Percentiles rank a stretch among this genome's conserved stretches.
Conservation (phyloP, 2,888 invertebrate genomes). For the Chironomus tentans region DNA sequence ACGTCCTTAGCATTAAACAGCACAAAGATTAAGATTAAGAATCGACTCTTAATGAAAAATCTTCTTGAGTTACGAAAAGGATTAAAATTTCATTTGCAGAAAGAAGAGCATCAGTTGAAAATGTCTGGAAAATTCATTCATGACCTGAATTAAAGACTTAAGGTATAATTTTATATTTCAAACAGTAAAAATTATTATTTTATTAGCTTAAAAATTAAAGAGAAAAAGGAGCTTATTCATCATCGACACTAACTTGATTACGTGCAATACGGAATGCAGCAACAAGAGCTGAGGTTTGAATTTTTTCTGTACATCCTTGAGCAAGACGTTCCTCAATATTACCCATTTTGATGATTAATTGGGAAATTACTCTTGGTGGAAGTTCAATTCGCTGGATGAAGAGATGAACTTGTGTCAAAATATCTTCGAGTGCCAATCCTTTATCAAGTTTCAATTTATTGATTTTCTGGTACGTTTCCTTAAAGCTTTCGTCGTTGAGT, state of each 20-base stretch:
- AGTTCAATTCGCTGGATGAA: slow-evolving; percentile 89
- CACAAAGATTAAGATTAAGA: too few species aligned
- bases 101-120: too few species aligned
- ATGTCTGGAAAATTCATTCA: too few species aligned
- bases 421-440: slow-evolving; percentile 88
- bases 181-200: too few species aligned
- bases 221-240: not conserved
- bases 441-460: slow-evolving; percentile 77
- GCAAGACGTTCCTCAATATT: slow-evolving; percentile 81
- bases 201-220: too few species aligned
- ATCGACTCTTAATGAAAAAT: too few species aligned
- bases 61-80: too few species aligned
- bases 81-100: too few species aligned
- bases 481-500: slow-evolving; percentile 67
- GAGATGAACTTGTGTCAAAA: slow-evolving; percentile 81
- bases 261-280: slow-evolving; percentile 77
- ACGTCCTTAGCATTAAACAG: too few species aligned
- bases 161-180: too few species aligned
- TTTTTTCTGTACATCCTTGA: slow-evolving; percentile 78
- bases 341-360: slow-evolving; percentile 77
- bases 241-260: slow-evolving; percentile 42
- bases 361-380: slow-evolving; percentile 66
- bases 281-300: slow-evolving; percentile 82
- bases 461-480: slow-evolving; percentile 64
- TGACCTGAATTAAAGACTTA: too few species aligned